Evolutionary conservation across 37 sponge, comb jelly and placozoan genomes (phyloP), one percentile per base, ranked within the genome.

Genomic region (Spongia lamella): DNA sequence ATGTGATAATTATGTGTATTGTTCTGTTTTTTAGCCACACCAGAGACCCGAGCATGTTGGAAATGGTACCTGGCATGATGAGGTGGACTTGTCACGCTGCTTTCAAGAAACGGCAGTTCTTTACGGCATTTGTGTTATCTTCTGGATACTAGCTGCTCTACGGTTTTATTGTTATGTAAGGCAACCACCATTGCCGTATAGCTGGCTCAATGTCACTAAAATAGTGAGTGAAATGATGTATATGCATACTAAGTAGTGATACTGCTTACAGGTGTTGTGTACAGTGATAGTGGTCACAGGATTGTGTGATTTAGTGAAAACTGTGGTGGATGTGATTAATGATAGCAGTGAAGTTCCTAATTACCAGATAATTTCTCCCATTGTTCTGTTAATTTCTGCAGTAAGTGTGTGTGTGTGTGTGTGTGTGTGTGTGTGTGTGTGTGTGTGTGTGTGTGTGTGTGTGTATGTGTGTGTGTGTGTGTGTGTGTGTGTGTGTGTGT

Each of bases 71-170:
- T 43, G 38, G n/a, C 70, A 75, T 65, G 84, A 76, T 58, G 61
- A 64, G 61, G 78, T 77, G 38, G 89, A 88, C 49, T 35, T 92
- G 21, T 58, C 84, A 21, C 81, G 78, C 38, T 92, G 92, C 49
- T 92, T 92, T 56, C 79, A 92, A 53, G 92, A 92, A 72, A 77
- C 81, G 17, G 85, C 61, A 22, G 26, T 88, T 33, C 54, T 90
- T 25, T 73, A 71, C 59, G 66, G 27, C 53, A 72, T 90, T 19
- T 43, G 61, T 39, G 27, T 81, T 9, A 7, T 85, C 40, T 81
- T 90, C 76, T 75, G 68, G 76, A 0, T 81, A 2, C 24, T 85
- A 16, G 78, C 81, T 13, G 63, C 55, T 0, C 25, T 84, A 21
- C 47, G 47, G 9, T 43, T 43, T 9, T 43, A 13, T 43, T 43